phyloP scores from a whole-genome alignment of 2,888 invertebrate species.

The Tetramorium bicarinatum region DNA sequence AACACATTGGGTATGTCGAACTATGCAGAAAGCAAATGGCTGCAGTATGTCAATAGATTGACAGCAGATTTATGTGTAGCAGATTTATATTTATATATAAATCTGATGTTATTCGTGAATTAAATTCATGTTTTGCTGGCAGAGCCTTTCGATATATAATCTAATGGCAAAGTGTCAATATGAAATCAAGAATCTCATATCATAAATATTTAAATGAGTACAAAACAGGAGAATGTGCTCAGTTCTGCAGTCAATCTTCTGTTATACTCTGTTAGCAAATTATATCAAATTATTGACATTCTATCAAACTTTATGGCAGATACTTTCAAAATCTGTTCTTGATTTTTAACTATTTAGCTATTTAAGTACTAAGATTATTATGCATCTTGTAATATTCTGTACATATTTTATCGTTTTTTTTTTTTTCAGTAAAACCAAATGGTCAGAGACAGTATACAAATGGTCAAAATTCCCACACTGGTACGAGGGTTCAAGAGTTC shows the following conservation, averaged over 20 bases:
- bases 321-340: neutral
- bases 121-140: too few species aligned
- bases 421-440: neutral
- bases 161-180: too few species aligned
- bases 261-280: neutral
- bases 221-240: neutral
- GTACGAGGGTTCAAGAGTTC: neutral
- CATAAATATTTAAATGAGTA: neutral
- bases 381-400: neutral
- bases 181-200: too few species aligned
- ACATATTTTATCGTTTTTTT: neutral
- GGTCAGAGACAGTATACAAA: neutral
- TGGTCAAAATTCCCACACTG: neutral
- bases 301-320: neutral
- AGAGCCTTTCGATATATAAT: too few species aligned
- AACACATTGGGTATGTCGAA: neutral
- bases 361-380: neutral
- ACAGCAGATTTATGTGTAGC: neutral
- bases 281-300: neutral
- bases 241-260: too few species aligned
- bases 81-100: too few species aligned
- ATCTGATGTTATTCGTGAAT: too few species aligned
- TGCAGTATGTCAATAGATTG: neutral
- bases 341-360: neutral
- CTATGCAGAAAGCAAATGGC: neutral